Evolutionary conservation across 2,113 vertebrate genomes (phyloP), one percentile per base, ranked within the genome.

Genomic region (Stegastes partitus): DNA sequence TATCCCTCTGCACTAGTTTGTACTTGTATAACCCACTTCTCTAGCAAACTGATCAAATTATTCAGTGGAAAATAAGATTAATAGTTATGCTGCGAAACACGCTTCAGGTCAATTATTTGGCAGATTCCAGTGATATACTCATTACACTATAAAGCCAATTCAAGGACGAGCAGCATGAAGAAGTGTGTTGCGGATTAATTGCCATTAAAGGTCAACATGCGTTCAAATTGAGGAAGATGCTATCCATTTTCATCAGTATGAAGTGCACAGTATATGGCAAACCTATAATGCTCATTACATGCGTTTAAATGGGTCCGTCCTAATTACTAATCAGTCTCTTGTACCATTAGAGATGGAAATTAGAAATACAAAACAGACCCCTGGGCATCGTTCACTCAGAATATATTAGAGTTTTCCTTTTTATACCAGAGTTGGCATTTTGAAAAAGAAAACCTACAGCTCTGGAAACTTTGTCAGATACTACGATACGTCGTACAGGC

Each of bases 301-400:
- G 87, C 87, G 74, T 87, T 86, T 84, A 91, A 91, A 89, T 84
- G 81, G 86, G 72, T 81, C 89, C 63, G 79, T 88, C 90, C 89
- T 93, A 92, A 94, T 94, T 93, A 92, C 89, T 91, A 92, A 91
- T 93, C 89, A 90, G 84, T 59, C 82, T 89, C 90, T 79, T 93
- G 92, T 93, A 90, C 90, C 77, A 94, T 94, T 94, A 93, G 91
- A 93, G 90, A 95, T 93, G 91, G 93, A 91, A 93, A 93, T 94
- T 93, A 94, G 77, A 92, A 90, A 79, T 89, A 93, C 89, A 92
- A 89, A 91, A 93, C 88, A 88, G 89, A 86, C 90, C 93, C 86
- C 54, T 68, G 76, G 92, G 91, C 88, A 37, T 80, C 79, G 72
- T 77, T 87, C 68, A 68, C 89, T 93, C 63, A 82, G 87, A 89